These are phyloP conservation scores for Caenorhabditis parvicauda DNA, from an alignment of 2,888 invertebrate genomes.

Conservation along the genomic window DNA sequence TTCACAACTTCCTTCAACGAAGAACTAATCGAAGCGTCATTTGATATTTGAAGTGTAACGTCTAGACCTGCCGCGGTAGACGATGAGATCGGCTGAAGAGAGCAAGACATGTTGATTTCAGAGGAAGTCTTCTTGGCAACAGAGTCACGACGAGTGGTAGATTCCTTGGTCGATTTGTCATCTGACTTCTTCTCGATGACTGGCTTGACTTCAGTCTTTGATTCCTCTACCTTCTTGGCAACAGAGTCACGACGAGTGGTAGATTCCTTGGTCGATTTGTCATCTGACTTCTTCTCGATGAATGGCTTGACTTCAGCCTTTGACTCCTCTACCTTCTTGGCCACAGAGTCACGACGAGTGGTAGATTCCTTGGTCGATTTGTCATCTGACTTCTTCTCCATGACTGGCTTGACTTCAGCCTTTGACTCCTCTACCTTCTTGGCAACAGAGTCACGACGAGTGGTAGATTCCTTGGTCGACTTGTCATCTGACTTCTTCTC, in stretches of 20 bases:
- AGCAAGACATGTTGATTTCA: too few relatives aligned
- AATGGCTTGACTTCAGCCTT: not conserved
- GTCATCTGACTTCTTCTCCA: not conserved
- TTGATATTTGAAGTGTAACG: too few relatives aligned
- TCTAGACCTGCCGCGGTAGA: too few relatives aligned
- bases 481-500: conserved; percentile 4
- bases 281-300: not conserved
- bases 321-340: not conserved
- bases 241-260: too few relatives aligned
- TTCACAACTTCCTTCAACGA: too few relatives aligned
- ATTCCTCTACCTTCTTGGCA: conserved; percentile 5
- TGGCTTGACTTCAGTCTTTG: too few relatives aligned
- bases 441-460: not conserved
- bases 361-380: not conserved
- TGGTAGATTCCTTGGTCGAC: conserved; percentile 6
- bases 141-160: too few relatives aligned
- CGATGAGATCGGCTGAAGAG: too few relatives aligned
- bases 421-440: conserved; percentile 4
- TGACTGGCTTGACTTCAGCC: not conserved
- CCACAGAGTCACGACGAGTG: not conserved
- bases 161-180: not conserved
- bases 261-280: not conserved
- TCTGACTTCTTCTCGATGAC: conserved; percentile 1
- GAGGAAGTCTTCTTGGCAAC: not conserved
- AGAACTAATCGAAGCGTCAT: too few relatives aligned